Evolutionary conservation across 2,888 invertebrate genomes (phyloP).

Genomic region (Nemurella pictetii): DNA sequence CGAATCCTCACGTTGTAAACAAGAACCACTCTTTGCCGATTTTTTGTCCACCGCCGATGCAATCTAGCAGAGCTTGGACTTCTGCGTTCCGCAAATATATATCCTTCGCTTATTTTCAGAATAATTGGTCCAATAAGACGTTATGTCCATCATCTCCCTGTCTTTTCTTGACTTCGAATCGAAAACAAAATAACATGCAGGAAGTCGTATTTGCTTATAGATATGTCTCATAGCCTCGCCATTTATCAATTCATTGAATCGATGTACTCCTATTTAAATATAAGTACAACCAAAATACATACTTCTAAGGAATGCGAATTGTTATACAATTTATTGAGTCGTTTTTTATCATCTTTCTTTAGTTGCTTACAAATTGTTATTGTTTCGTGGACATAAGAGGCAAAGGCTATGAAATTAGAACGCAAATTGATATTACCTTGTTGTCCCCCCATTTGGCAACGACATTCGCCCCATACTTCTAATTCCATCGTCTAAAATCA

Average conservation of each 20-base stretch:
- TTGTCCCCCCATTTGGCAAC: not conserved
- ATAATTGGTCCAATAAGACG: not conserved
- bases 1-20: not conserved
- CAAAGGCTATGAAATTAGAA: too few species aligned
- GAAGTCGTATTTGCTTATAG: not conserved
- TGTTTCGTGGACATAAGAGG: not conserved
- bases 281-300: too few species aligned
- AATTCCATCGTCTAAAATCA: not conserved
- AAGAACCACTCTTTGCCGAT: not conserved
- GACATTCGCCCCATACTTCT: not conserved
- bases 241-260: not conserved
- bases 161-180: not conserved
- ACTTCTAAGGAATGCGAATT: too few species aligned
- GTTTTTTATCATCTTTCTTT: not conserved
- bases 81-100: not conserved
- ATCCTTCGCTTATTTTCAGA: not conserved
- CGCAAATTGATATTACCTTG: not conserved
- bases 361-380: not conserved
- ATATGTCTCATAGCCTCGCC: not conserved
- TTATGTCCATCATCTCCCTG: not conserved
- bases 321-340: too few species aligned
- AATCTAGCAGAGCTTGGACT: not conserved
- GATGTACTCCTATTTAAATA: too few species aligned
- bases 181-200: not conserved
- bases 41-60: not conserved